Evolutionary conservation across 2,888 invertebrate species (phyloP), one percentile per base, ranked within the genome.

Genomic region (Salpingus planirostris): DNA sequence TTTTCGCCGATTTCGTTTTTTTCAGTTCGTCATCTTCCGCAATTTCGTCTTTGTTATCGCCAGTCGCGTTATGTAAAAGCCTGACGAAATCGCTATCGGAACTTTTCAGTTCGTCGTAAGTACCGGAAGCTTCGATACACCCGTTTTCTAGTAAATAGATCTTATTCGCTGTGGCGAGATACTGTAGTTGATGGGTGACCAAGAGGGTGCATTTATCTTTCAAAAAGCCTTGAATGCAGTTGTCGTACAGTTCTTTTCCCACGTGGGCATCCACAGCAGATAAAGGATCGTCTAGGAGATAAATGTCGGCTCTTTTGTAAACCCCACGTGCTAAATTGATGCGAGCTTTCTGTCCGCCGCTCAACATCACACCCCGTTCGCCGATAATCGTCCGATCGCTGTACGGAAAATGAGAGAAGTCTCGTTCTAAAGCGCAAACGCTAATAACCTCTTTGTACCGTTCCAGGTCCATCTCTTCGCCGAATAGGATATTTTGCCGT

Each of bases 281-380:
- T 10, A 86, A 61, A 0, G 84, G 84, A 57, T 85, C 85, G 48
- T 86, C 84, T 25, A 85, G 59, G 21, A 85, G 61, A 50, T 82
- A 84, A 13, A 85, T 68, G 46, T 85, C 83, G 1, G 81, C 80
- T 42, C 79, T 71, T 43, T 72, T 72, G 50, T 83, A 85, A 27
- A 84, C 30, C 3, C 84, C 80, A 36, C 86, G 67, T 0, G 80
- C 81, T 18, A 87, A 67, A 42, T 78, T 80, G 31, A 87, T 73
- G 33, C 86, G 69, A 1, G 86, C 85, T 36, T 79, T 74, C 63
- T 86, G 85, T 1, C 85, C 85, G 1, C 86, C 86, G 47, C 81
- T 82, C 24, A 87, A 66, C 26, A 77, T 74, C 36, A 78, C 71
- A n/a, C 86, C 86, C 34, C 79, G 67, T 52, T 87, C 86, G 1